Percentiles rank a stretch among this genome's conserved stretches.
Evolutionary conservation across 2,797 vertebrate species (phyloP).

Genomic region (Leptodactylus fallax): DNA sequence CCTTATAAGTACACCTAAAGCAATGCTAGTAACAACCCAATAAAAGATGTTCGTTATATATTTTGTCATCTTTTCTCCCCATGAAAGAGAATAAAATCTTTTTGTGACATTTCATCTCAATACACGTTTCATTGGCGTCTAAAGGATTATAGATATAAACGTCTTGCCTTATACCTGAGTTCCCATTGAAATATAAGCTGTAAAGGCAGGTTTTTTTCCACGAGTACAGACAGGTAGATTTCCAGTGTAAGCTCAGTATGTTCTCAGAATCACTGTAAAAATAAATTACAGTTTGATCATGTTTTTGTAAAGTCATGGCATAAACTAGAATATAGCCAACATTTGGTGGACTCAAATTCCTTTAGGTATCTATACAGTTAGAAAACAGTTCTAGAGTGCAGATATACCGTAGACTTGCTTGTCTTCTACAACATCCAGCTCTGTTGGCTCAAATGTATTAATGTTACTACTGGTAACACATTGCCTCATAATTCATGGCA

Average conservation of each 20-base stretch:
- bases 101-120: neutral
- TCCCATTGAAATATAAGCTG: constrained; percentile 23
- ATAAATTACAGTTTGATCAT: constrained; percentile 44
- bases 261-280: constrained; percentile 49
- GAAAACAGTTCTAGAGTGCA: too few species aligned
- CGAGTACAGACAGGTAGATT: constrained; percentile 44
- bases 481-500: neutral
- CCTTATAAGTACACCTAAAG: neutral
- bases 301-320: constrained; percentile 26
- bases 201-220: constrained; percentile 20
- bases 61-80: neutral
- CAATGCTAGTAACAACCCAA: neutral
- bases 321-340: neutral
- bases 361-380: neutral
- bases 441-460: neutral
- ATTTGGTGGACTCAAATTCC: neutral
- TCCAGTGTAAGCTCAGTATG: constrained; percentile 25
- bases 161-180: neutral
- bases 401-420: neutral
- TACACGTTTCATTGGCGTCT: constrained; percentile 45
- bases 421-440: neutral
- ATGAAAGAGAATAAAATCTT: constrained; percentile 8
- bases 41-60: neutral
- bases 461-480: neutral
- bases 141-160: constrained; percentile 23